Evolutionary conservation across 2,888 invertebrate genomes (phyloP), one percentile per base, ranked within the genome.

Genomic region (Cheilosia scutellata): DNA sequence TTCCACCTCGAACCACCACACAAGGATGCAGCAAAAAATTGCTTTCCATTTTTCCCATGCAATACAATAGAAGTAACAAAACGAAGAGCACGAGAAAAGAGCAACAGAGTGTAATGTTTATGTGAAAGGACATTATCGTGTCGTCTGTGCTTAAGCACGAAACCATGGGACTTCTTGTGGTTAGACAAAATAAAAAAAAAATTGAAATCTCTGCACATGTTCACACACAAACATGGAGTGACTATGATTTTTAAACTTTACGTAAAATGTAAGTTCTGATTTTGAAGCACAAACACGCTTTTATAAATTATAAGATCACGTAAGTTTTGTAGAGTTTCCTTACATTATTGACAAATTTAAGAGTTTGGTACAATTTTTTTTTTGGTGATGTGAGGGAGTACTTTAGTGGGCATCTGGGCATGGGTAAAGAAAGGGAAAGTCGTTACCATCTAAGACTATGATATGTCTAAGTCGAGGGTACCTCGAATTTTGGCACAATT

Each of bases 1-100:
- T 91, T 90, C 89, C 88, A 79, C 71, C 76, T 80, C 62, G 40
- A 66, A 58, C 49, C 57, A 37, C 20, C 11, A 42, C 47, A 47
- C 6, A 68, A 42, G 40, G 42, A 75, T 29, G 13, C 7, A 66
- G 40, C 49, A 84, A 76, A 66, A 65, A 62, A 71, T 71, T n/a
- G 75, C 65, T 71, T 27, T 57, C 76, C 40, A 72, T 77, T 80
- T 86, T 86, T 84, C 25, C 13, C 47, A 72, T 74, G 62, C 82
- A 51, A 76, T 62, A 86, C 86, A 80, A 86, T 77, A 86, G 82
- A 80, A 72, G 62, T 78, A 77, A 74, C 72, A 83, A 82, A 51
- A 78, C 79, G 75, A 66, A 68, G 49, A 74, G 44, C 47, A 25
- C 20, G 51, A 60, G 65, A 76, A 76, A 31, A 31, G 57, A 76